phyloP scores from a whole-genome alignment of 2,113 vertebrate genomes.

The Tamias sibiricus region DNA sequence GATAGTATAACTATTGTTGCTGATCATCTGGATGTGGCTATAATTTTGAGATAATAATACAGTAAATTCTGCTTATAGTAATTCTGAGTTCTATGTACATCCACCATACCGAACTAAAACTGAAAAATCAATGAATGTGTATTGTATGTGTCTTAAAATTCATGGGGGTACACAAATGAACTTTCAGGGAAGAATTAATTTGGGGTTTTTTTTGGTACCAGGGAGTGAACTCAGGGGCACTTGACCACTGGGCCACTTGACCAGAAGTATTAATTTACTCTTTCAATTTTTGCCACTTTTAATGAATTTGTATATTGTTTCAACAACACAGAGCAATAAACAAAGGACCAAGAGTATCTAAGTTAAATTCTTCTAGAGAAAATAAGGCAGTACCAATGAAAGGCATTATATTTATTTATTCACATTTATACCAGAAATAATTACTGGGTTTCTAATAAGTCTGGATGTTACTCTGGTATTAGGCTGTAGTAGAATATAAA shows the following conservation, averaged over 20 bases:
- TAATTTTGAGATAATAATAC: background rate
- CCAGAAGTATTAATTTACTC: background rate
- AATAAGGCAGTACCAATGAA: background rate
- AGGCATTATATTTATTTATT: background rate
- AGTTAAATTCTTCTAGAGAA: background rate
- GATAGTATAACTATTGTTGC: background rate
- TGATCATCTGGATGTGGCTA: background rate
- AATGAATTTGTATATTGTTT: constrained; percentile 3
- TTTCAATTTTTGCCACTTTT: background rate
- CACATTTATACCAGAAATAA: background rate
- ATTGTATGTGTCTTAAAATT: background rate
- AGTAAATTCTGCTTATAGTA: background rate
- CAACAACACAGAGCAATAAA: background rate
- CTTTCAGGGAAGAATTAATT: background rate
- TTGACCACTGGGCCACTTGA: too few species aligned
- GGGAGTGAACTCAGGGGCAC: too few species aligned
- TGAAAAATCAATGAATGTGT: background rate
- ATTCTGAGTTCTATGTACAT: background rate
- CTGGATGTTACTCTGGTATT: background rate
- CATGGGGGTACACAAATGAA: background rate
- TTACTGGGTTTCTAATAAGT: background rate
- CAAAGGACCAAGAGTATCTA: background rate
- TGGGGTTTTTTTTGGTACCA: too few species aligned
- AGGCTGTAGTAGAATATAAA: background rate
- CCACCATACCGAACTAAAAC: background rate